phyloP scores from a whole-genome alignment of 2,888 invertebrate species.

The Eurois occulta region DNA sequence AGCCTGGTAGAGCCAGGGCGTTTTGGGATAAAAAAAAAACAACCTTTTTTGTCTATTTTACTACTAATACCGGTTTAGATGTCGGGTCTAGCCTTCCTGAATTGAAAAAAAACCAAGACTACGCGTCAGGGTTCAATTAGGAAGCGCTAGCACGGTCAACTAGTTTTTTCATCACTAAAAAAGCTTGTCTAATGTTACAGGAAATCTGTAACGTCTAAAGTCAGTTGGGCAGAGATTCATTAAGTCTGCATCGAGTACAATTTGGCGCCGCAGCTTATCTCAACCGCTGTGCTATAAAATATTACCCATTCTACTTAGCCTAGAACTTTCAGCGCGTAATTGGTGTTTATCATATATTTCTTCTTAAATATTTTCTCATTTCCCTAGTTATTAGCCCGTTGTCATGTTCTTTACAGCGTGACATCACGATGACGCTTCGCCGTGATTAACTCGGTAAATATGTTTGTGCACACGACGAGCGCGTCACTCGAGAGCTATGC shows the following conservation, averaged over 20 bases:
- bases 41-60: conserved; percentile 25
- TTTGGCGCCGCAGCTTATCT: background rate
- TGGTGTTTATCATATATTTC: conserved; percentile 25
- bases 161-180: conserved; percentile 31
- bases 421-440: conserved; percentile 67
- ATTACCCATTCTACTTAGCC: background rate
- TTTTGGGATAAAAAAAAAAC: conserved; percentile 23
- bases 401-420: conserved; percentile 52
- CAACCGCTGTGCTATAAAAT: background rate
- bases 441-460: conserved; percentile 65
- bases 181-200: conserved; percentile 25
- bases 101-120: conserved; percentile 28
- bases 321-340: background rate
- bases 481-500: conserved; percentile 57
- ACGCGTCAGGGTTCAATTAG: conserved; percentile 28
- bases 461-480: conserved; percentile 47
- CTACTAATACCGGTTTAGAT: conserved; percentile 41
- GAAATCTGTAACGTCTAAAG: conserved; percentile 31
- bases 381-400: conserved; percentile 11
- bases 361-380: conserved; percentile 24
- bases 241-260: conserved; percentile 2
- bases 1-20: conserved; percentile 34
- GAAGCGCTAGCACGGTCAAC: conserved; percentile 23
- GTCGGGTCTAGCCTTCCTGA: conserved; percentile 32
- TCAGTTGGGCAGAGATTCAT: background rate